A percentile compares a stretch with the other conserved stretches of the same genome.
Conservation (phyloP, 2,888 invertebrate genomes). For the Dasypogon diadema region DNA sequence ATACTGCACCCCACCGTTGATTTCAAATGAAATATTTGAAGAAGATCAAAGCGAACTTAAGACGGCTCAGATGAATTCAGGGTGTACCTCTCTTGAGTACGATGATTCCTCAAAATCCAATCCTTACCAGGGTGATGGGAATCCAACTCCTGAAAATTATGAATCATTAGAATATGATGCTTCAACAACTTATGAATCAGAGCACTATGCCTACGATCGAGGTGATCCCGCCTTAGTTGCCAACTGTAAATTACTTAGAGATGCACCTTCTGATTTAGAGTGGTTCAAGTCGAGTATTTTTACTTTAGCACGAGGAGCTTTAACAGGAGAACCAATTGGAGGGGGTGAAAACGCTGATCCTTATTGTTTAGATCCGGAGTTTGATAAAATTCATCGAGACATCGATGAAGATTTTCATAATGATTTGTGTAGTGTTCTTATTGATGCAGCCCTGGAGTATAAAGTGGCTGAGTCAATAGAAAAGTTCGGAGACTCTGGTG, state of each 20-base stretch:
- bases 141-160: background rate
- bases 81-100: background rate
- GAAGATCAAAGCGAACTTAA: background rate
- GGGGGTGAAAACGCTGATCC: background rate
- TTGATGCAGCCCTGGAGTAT: slow-evolving; percentile 22
- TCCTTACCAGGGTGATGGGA: background rate
- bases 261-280: background rate
- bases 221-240: background rate
- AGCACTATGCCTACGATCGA: background rate
- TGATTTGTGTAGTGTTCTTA: slow-evolving; percentile 17
- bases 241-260: background rate
- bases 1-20: background rate
- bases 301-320: background rate
- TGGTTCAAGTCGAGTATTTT: slow-evolving; percentile 21
- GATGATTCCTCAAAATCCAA: background rate
- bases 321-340: background rate
- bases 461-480: slow-evolving; percentile 3
- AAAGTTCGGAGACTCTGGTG: slow-evolving; percentile 21
- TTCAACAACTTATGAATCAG: background rate
- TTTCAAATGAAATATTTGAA: background rate
- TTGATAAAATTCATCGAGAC: slow-evolving; percentile 22
- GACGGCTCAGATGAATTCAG: background rate
- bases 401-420: slow-evolving; percentile 46
- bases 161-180: background rate
- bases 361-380: slow-evolving; percentile 26